A percentile compares a stretch with the other conserved stretches of the same genome.
phyloP scores from a whole-genome alignment of 2,113 vertebrate species.

The Barnardius zonarius region DNA sequence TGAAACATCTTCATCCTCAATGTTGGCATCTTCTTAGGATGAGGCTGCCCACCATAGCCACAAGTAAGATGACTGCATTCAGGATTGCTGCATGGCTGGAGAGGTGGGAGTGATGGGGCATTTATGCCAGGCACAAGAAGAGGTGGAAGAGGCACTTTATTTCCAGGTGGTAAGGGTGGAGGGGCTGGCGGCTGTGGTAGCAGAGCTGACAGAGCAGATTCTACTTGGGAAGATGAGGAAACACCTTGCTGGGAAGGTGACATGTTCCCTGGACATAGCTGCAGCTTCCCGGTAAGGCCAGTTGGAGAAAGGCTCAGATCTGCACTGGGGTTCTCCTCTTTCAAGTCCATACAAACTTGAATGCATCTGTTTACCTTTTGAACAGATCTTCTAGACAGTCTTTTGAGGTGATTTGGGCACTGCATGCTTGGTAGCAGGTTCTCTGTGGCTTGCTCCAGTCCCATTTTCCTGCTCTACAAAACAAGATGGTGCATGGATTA shows the following conservation, averaged over 20 bases:
- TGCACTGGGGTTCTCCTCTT: neutral
- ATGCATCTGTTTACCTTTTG: slow-evolving; percentile 75
- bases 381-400: slow-evolving; percentile 22
- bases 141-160: neutral
- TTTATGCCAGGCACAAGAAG: neutral
- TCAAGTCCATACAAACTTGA: slow-evolving; percentile 69
- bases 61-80: slow-evolving; percentile 35
- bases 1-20: slow-evolving; percentile 91
- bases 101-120: rapidly evolving
- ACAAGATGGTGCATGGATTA: neutral
- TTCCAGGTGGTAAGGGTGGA: neutral
- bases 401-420: neutral
- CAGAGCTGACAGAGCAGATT: neutral
- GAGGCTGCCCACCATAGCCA: slow-evolving; percentile 17
- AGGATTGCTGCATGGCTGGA: slow-evolving; percentile 37
- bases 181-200: neutral
- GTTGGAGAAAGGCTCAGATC: neutral
- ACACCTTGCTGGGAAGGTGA: neutral
- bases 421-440: slow-evolving; percentile 72
- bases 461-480: slow-evolving; percentile 50
- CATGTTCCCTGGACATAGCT: neutral
- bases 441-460: slow-evolving; percentile 73
- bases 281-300: neutral
- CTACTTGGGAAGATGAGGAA: neutral
- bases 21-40: slow-evolving; percentile 64